A percentile compares a stretch with the other conserved stretches of the same genome.
Evolutionary conservation across 2,797 vertebrate species (phyloP).

Genomic region (Coregonus suidteri): DNA sequence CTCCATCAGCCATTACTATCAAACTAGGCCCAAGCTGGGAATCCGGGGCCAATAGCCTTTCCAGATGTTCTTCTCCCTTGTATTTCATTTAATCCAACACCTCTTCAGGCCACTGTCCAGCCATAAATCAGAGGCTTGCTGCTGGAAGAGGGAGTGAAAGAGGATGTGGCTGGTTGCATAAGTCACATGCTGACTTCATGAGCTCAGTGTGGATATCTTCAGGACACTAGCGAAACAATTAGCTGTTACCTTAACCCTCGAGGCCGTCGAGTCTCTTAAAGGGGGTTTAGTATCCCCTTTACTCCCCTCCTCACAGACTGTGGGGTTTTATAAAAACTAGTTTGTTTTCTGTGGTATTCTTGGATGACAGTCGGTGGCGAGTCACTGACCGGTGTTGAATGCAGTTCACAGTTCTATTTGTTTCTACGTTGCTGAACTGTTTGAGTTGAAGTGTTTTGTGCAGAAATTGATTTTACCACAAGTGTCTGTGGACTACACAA

Average conservation of each 20-base stretch:
- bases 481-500: constrained; percentile 24
- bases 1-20: constrained; percentile 62
- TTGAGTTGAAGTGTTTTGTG: constrained; percentile 52
- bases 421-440: constrained; percentile 53
- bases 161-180: constrained; percentile 65
- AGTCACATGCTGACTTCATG: constrained; percentile 74
- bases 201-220: constrained; percentile 66
- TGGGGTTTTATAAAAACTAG: constrained; percentile 68
- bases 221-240: constrained; percentile 74
- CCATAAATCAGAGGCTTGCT: constrained; percentile 71
- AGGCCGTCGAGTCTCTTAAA: constrained; percentile 72
- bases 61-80: constrained; percentile 78
- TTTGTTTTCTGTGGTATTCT: constrained; percentile 78
- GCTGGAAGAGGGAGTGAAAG: constrained; percentile 53
- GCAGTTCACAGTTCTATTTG: constrained; percentile 69
- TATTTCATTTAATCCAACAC: constrained; percentile 76
- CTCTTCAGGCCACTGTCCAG: constrained; percentile 76
- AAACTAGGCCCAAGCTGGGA: constrained; percentile 71
- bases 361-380: constrained; percentile 68
- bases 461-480: constrained; percentile 60
- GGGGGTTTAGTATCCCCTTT: constrained; percentile 69
- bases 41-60: constrained; percentile 69
- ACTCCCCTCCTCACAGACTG: constrained; percentile 66
- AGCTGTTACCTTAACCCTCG: constrained; percentile 73
- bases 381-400: constrained; percentile 64